These are phyloP conservation scores for Spea hammondii DNA, from an alignment of 2,797 vertebrate species.

Conservation along the genomic window DNA sequence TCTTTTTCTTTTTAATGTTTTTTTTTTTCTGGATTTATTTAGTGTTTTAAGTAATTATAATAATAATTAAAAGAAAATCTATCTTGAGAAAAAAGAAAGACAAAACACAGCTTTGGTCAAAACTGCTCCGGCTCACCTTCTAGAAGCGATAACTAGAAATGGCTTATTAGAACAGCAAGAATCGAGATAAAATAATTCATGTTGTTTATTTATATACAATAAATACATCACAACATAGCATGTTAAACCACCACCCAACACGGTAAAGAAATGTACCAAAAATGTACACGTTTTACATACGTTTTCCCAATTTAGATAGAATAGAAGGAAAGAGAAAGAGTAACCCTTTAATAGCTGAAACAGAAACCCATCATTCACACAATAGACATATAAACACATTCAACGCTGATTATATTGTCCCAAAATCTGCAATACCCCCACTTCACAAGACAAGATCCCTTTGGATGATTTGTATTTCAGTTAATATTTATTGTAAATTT, in stretches of 20 bases:
- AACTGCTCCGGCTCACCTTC: no score
- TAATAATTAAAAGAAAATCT: no score
- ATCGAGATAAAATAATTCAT: background rate
- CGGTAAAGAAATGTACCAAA: background rate
- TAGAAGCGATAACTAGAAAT: no score
- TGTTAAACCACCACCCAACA: background rate
- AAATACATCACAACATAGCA: constrained; percentile 42
- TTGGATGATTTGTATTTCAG: no score
- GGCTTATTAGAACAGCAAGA: no score
- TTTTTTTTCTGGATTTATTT: no score
- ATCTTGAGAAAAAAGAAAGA: no score
- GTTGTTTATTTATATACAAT: constrained; percentile 34
- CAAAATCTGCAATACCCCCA: background rate
- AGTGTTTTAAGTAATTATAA: no score
- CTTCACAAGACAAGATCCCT: no score
- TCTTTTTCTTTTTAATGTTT: no score
- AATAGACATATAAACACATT: background rate
- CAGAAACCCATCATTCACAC: background rate
- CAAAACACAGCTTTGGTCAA: no score
- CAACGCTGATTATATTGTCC: background rate
- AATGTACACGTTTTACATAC: constrained; percentile 17
- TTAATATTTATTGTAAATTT: no score
- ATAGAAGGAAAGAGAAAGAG: background rate
- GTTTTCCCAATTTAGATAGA: constrained; percentile 5
- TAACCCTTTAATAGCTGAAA: background rate